Percentiles rank a stretch among this genome's conserved stretches.
Evolutionary conservation across 92 coral and sea anemone genomes (phyloP).

Genomic region (Umimayanthus chanpuru): DNA sequence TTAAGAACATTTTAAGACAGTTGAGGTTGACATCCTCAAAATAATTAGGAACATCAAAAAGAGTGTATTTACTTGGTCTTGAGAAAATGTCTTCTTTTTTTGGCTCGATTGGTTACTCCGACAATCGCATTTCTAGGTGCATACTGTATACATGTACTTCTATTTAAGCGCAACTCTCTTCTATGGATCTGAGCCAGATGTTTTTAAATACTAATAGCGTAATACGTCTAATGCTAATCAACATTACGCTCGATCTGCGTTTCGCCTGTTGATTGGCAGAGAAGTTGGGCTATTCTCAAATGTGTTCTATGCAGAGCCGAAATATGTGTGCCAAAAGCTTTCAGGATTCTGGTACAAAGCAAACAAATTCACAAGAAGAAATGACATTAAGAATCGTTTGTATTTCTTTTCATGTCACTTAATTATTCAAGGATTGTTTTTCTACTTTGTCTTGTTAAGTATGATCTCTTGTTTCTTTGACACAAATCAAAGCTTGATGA

Average conservation of each 20-base stretch:
- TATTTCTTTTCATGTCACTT: slow-evolving; percentile 15
- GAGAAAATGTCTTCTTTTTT: no score
- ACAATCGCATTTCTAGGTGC: no score
- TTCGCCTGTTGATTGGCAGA: background rate
- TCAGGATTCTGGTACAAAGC: slow-evolving; percentile 5
- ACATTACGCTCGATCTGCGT: no score
- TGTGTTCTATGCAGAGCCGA: background rate
- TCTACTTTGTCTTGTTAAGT: slow-evolving; percentile 26
- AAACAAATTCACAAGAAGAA: slow-evolving; percentile 11
- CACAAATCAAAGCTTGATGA: slow-evolving; percentile 34
- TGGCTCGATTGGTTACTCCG: no score
- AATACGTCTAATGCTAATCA: slow-evolving; percentile 6
- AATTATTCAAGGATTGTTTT: slow-evolving; percentile 23
- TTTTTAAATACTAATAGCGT: background rate
- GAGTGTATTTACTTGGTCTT: no score
- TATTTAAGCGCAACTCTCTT: background rate
- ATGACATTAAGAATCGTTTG: slow-evolving; percentile 11
- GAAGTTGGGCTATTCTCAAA: background rate
- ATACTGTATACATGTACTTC: no score
- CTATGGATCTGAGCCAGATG: background rate
- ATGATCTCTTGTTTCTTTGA: slow-evolving; percentile 18
- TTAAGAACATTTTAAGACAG: no score
- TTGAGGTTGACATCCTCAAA: no score
- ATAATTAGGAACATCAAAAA: no score
- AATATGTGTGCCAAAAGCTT: slow-evolving; percentile 18